Base-by-base conservation (phyloP, 2,888 invertebrate species). In the Cephalotes varians region DNA sequence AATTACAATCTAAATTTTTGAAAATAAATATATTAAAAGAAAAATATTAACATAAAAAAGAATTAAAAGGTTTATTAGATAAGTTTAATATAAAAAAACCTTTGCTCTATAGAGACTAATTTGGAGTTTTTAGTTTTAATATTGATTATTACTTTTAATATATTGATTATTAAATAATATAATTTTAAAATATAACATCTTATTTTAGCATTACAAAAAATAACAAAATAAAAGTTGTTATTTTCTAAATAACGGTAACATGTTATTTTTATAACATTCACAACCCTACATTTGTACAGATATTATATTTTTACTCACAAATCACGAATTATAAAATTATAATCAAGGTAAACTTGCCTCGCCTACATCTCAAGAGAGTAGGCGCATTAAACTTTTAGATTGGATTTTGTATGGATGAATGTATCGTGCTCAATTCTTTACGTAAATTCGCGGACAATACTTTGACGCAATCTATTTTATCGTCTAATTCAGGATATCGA, bases 401-500 rank as follows among this genome's bases (percentile, higher is more conserved):
- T 47, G 15, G 6, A 10, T 40, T n/a, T n/a, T 15, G 9, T 40
- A 37, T 25, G 18, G 4, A 28, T 12, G 9, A 18, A 37, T 28
- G 2, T 15, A 15, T 51, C 5, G 7, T 2, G n/a, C 0, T 2
- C 12, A 56, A 28, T 56, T 28, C 12, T 40, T 58, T 15, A 44
- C 4, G 12, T n/a, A 31, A 47, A 58, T 58, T 58, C 7, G 25
- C n/a, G n/a, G n/a, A 15, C 9, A 25, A 1, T 18, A 40, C 5
- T 62, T 40, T 15, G 18, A 34, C 21, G 3, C 9, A 58, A 21
- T 73, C 6, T 44, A 15, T 28, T 5, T 40, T n/a, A n/a, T n/a
- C n/a, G n/a, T n/a, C n/a, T 51, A 54, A 76, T 58, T 64, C n/a
- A 12, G 37, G 7, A 40, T 51, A 31, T 73, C 25, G 34, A 31